phyloP scores from a whole-genome alignment of 1,140 invertebrate genomes.

The Mamestra configurata region DNA sequence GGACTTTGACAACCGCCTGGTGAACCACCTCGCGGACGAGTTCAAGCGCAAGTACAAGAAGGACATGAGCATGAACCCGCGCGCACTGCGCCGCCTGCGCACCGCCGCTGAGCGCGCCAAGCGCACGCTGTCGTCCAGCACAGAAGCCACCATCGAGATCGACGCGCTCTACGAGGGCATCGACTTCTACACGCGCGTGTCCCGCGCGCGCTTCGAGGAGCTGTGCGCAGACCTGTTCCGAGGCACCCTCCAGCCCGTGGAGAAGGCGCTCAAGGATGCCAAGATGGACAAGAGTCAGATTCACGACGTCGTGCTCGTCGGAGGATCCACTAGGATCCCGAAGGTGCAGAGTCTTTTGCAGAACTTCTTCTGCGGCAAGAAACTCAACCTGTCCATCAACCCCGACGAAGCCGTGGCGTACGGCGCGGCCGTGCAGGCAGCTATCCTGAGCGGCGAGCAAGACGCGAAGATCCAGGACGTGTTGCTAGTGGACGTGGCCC shows the following conservation, averaged over 20 bases:
- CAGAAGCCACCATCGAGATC: conserved; percentile 87
- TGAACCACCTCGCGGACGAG: conserved; percentile 89
- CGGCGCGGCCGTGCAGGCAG: conserved; percentile 87
- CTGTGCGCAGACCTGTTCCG: conserved; percentile 87
- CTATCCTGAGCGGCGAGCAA: conserved; percentile 81
- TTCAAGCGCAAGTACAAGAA: conserved; percentile 87
- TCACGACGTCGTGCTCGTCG: conserved; percentile 92
- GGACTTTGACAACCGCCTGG: conserved; percentile 89
- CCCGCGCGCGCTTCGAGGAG: conserved; percentile 86
- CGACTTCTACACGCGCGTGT: conserved; percentile 86
- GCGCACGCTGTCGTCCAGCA: conserved; percentile 86
- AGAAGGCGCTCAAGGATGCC: conserved; percentile 90
- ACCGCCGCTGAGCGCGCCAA: conserved; percentile 89
- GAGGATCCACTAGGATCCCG: conserved; percentile 91
- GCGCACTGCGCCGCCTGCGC: conserved; percentile 89
- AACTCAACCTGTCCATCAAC: conserved; percentile 87
- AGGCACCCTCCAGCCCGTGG: conserved; percentile 87
- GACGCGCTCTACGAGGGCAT: conserved; percentile 86
- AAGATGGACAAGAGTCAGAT: conserved; percentile 91
- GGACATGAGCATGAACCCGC: conserved; percentile 83
- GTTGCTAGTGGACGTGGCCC: conserved; percentile 78
- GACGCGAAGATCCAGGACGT: conserved; percentile 89
- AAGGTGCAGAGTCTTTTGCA: conserved; percentile 87
- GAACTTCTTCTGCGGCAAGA: conserved; percentile 86
- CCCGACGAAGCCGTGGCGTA: conserved; percentile 88